phyloP scores from a whole-genome alignment of 2,888 invertebrate genomes.

The Protophormia terraenovae region DNA sequence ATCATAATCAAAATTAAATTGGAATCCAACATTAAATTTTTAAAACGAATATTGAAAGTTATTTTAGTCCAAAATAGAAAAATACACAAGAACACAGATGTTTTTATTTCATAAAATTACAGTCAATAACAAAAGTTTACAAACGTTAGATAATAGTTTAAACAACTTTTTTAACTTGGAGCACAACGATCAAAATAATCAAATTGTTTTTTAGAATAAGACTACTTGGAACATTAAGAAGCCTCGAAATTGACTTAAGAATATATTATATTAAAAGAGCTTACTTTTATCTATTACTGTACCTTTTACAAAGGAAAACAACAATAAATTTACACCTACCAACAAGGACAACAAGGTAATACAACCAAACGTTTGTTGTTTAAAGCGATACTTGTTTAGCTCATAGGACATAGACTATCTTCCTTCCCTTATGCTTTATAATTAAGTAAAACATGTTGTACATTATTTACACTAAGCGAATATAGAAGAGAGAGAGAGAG shows the following conservation, averaged over 20 bases:
- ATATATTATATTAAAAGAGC: no score
- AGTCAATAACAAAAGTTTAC: background rate
- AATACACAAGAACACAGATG: slow-evolving; percentile 54
- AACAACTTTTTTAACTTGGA: no score
- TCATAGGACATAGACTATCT: background rate
- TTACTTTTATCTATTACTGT: background rate
- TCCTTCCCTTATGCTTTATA: slow-evolving; percentile 54
- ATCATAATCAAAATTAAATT: slow-evolving; percentile 65
- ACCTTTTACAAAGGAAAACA: background rate
- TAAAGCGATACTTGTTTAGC: background rate
- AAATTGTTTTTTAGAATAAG: no score
- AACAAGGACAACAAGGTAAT: slow-evolving; percentile 2
- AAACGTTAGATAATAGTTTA: background rate
- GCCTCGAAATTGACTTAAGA: no score
- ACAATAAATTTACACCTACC: slow-evolving; percentile 45
- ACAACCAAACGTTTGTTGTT: background rate
- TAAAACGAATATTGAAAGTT: slow-evolving; percentile 70
- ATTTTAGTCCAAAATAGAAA: slow-evolving; percentile 56
- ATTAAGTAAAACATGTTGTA: slow-evolving; percentile 61
- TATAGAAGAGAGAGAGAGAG: background rate
- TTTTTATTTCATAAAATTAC: slow-evolving; percentile 43
- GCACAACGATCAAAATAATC: no score
- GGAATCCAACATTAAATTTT: slow-evolving; percentile 67
- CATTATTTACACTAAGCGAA: slow-evolving; percentile 44
- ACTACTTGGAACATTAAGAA: no score